Conservation (phyloP, 2,888 invertebrate genomes). For the Nephrotoma appendiculata region DNA sequence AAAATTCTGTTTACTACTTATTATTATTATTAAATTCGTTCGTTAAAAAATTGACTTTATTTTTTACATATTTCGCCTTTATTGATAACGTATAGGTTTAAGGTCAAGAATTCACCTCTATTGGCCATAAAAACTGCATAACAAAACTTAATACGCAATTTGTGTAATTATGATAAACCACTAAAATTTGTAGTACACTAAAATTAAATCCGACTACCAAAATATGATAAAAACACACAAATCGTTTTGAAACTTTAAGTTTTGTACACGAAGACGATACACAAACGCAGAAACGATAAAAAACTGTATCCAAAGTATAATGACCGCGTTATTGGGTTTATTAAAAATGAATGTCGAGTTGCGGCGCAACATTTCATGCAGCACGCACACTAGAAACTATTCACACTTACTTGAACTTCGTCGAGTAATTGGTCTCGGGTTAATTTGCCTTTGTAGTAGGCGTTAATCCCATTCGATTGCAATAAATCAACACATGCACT, state of each 20-base stretch:
- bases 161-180: too few relatives aligned
- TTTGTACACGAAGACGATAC: background rate
- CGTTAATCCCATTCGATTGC: constrained; percentile 57
- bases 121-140: too few relatives aligned
- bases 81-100: too few relatives aligned
- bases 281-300: background rate
- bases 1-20: too few relatives aligned
- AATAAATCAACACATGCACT: constrained; percentile 71
- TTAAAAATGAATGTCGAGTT: background rate
- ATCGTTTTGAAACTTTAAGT: background rate
- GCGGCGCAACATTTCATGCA: background rate
- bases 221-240: background rate
- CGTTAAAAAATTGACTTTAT: too few relatives aligned
- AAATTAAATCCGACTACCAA: background rate
- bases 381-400: constrained; percentile 9
- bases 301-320: background rate
- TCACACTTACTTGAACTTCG: constrained; percentile 61
- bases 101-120: too few relatives aligned
- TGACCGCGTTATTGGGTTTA: background rate
- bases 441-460: constrained; percentile 62
- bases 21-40: too few relatives aligned
- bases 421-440: constrained; percentile 61
- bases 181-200: background rate
- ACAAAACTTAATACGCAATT: too few relatives aligned
- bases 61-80: too few relatives aligned